phyloP scores from a whole-genome alignment of 2,113 vertebrate genomes.

The Odocoileus virginianus region DNA sequence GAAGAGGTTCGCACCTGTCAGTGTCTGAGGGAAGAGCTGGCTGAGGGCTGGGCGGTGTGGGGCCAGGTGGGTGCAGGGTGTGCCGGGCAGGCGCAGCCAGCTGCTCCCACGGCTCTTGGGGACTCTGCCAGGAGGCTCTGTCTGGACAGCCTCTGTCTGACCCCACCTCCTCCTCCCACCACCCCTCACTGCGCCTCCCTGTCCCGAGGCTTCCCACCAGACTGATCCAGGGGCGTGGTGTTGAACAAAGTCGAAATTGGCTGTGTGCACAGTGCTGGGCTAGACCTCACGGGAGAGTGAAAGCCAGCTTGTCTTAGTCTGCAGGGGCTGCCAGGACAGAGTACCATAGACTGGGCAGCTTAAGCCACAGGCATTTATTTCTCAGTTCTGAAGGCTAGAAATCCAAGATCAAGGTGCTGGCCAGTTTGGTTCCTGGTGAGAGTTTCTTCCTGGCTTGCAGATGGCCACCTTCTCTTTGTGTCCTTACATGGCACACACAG shows the following conservation, averaged over 20 bases:
- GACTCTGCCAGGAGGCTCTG: neutral
- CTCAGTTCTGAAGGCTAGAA: neutral
- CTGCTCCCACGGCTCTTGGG: neutral
- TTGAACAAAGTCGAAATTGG: neutral
- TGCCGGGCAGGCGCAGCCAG: neutral
- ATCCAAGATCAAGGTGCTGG: neutral
- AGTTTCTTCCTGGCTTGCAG: neutral
- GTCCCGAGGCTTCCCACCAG: neutral
- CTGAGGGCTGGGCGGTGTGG: neutral
- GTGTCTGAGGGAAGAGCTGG: neutral
- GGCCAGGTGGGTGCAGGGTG: neutral
- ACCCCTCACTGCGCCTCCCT: too few species aligned
- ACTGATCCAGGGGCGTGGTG: neutral
- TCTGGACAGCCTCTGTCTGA: neutral
- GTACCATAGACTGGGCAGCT: neutral
- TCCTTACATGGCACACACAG: neutral
- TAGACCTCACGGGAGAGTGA: neutral
- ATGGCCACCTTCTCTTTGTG: neutral
- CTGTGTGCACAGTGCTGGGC: neutral
- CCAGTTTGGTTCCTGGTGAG: neutral
- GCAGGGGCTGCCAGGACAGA: neutral
- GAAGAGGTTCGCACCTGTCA: neutral
- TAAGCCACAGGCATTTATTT: neutral
- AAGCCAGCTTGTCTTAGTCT: neutral
- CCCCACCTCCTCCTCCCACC: neutral